These are phyloP conservation scores for Cerastoderma edule DNA, from an alignment of 2,888 invertebrate species.

Conservation along the genomic window DNA sequence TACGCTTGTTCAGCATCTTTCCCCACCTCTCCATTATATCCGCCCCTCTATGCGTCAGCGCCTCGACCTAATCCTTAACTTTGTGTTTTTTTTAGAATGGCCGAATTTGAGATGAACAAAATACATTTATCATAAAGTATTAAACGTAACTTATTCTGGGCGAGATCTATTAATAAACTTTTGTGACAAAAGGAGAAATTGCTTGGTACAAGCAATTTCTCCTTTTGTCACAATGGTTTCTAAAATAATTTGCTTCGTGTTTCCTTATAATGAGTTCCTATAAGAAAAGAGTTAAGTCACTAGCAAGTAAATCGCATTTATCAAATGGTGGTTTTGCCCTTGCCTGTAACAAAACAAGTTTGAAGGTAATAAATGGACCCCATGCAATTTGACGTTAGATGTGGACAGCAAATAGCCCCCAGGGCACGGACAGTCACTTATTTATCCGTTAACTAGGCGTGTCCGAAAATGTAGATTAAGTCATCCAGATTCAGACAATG, in stretches of 20 bases:
- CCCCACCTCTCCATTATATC: too few relatives aligned
- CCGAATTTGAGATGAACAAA: too few relatives aligned
- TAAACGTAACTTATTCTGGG: too few relatives aligned
- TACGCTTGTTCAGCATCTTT: too few relatives aligned
- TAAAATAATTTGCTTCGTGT: neutral
- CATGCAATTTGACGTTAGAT: slow-evolving; percentile 12
- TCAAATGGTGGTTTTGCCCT: neutral
- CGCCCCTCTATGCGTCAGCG: too few relatives aligned
- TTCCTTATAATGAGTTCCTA: neutral
- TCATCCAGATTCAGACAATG: too few relatives aligned
- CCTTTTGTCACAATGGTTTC: slow-evolving; percentile 1
- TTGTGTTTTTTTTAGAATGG: too few relatives aligned
- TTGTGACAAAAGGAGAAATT: slow-evolving; percentile 6
- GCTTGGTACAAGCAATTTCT: neutral
- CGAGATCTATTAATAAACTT: too few relatives aligned
- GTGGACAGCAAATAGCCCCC: slow-evolving; percentile 9
- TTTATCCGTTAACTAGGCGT: slow-evolving; percentile 22
- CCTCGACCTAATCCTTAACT: too few relatives aligned
- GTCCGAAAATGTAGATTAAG: slow-evolving; percentile 26
- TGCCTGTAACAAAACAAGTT: slow-evolving; percentile 13
- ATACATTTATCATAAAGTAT: too few relatives aligned
- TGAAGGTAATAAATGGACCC: slow-evolving; percentile 22
- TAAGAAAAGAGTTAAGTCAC: neutral
- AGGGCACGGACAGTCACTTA: slow-evolving; percentile 5
- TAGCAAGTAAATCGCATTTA: slow-evolving; percentile 6